These are phyloP conservation scores for Trachelipus rathkii DNA, from an alignment of 1,140 invertebrate genomes.

Conservation along the genomic window DNA sequence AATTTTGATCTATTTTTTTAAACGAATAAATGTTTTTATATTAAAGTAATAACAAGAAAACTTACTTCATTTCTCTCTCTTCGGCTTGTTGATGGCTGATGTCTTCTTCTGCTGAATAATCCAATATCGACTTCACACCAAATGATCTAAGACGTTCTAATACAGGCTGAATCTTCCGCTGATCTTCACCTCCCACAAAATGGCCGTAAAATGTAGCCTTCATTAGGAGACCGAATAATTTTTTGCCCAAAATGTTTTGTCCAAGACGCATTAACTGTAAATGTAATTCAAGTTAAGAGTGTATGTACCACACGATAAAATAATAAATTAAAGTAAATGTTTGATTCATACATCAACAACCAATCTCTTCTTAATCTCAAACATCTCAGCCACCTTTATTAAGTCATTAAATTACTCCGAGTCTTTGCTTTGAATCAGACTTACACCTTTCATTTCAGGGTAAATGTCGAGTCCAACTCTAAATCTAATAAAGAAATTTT, in stretches of 20 bases:
- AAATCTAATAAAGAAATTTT: no score
- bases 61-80: constrained; percentile 84
- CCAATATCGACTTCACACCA: constrained; percentile 96
- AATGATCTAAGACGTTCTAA: constrained; percentile 80
- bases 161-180: constrained; percentile 76
- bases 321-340: no score
- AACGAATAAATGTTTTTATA: neutral
- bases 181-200: constrained; percentile 94
- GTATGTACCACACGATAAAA: no score
- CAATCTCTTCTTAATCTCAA: no score
- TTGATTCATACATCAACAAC: no score
- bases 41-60: no score
- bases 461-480: no score
- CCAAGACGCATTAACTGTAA: constrained; percentile 80
- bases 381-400: no score
- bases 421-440: no score
- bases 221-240: constrained; percentile 81
- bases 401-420: no score
- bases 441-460: no score
- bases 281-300: neutral
- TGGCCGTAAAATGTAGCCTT: constrained; percentile 96
- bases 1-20: neutral
- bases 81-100: constrained; percentile 83
- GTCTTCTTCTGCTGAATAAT: constrained; percentile 98
- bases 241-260: constrained; percentile 74